These are phyloP conservation scores for Carapus acus DNA, from an alignment of 2,797 vertebrate species.

Conservation along the genomic window DNA sequence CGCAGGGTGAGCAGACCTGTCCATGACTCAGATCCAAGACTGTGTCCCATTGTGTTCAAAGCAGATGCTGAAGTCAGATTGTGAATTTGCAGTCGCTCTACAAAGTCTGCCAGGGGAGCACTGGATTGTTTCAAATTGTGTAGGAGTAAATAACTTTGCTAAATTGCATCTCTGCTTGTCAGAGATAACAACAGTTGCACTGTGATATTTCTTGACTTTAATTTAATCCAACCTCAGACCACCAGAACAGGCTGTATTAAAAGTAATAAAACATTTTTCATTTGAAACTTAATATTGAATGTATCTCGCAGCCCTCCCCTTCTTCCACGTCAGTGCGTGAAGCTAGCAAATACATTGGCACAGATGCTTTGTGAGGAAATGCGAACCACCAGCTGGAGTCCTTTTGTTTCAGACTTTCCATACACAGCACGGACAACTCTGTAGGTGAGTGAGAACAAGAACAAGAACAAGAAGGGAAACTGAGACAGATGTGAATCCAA, in stretches of 20 bases:
- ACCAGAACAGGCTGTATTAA: slow-evolving; percentile 15
- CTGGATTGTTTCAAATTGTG: slow-evolving; percentile 22
- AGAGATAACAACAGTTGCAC: slow-evolving; percentile 10
- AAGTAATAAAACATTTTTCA: slow-evolving; percentile 21
- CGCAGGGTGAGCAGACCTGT: slow-evolving; percentile 45
- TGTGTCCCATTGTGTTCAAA: slow-evolving; percentile 15
- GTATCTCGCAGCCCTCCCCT: too few species aligned
- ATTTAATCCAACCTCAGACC: slow-evolving; percentile 16
- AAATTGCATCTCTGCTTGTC: slow-evolving; percentile 21
- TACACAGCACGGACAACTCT: too few species aligned
- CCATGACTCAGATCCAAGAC: slow-evolving; percentile 7
- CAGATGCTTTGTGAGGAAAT: slow-evolving; percentile 52
- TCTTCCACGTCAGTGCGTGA: too few species aligned
- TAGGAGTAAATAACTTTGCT: slow-evolving; percentile 25
- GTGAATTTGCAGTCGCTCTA: slow-evolving; percentile 40
- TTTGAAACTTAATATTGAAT: too few species aligned
- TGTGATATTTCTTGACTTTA: slow-evolving; percentile 3
- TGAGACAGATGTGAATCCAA: slow-evolving; percentile 37
- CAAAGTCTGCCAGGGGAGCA: slow-evolving; percentile 44
- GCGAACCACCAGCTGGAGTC: slow-evolving; percentile 55
- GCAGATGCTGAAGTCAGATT: slow-evolving; percentile 43
- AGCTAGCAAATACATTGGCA: too few species aligned
- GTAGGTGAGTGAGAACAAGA: slow-evolving; percentile 19
- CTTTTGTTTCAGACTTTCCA: too few species aligned
- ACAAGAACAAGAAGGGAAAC: slow-evolving; percentile 41